These are phyloP conservation scores for Glomeris maerens DNA, from an alignment of 1,140 invertebrate species.

Conservation along the genomic window DNA sequence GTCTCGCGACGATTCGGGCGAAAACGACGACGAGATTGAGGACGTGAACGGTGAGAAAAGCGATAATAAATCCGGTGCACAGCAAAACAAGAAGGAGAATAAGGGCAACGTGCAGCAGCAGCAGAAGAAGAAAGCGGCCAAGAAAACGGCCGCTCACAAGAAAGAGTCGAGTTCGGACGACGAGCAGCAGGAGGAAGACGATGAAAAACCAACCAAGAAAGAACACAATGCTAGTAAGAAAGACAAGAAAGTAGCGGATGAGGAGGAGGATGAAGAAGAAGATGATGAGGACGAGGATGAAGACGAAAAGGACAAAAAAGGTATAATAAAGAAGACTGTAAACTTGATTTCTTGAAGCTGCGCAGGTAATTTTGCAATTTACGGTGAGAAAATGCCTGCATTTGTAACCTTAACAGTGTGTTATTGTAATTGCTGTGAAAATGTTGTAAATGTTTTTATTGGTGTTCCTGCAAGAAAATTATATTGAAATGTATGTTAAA, in stretches of 20 bases:
- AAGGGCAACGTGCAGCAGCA: neutral
- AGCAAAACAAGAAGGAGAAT: neutral
- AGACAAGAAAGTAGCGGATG: neutral
- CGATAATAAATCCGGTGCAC: neutral
- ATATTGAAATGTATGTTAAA: no score
- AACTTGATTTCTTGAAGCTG: neutral
- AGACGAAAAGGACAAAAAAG: neutral
- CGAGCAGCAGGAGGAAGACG: neutral
- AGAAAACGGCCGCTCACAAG: neutral
- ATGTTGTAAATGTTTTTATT: neutral
- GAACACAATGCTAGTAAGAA: neutral
- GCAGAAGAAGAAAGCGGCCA: neutral
- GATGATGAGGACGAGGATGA: conserved; percentile 1
- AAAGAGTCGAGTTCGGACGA: neutral
- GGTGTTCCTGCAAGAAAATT: neutral
- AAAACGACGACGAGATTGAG: neutral
- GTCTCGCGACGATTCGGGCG: neutral
- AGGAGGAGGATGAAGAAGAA: conserved; percentile 6
- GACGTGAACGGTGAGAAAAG: neutral
- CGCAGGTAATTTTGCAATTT: neutral
- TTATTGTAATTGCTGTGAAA: neutral
- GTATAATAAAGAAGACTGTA: neutral
- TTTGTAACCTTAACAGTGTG: neutral
- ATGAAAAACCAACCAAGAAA: neutral
- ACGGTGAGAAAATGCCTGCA: neutral